phyloP scores from a whole-genome alignment of 2,888 invertebrate species.

The Cartodere bifasciata region DNA sequence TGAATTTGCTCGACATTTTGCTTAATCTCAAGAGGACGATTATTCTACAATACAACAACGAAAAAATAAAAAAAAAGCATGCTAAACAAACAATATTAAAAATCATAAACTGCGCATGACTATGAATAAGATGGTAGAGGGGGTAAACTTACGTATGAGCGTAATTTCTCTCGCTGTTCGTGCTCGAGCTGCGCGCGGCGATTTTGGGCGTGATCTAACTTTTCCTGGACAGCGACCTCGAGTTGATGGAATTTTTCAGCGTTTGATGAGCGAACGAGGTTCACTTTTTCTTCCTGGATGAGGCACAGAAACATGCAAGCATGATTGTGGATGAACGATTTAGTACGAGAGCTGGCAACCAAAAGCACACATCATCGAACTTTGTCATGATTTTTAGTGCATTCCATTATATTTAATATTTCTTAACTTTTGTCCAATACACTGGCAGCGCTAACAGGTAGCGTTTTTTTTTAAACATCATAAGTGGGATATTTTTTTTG shows the following conservation, averaged over 20 bases:
- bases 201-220: slow-evolving; percentile 53
- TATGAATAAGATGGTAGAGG: background rate
- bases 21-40: slow-evolving; percentile 51
- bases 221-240: slow-evolving; percentile 55
- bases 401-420: too few relatives aligned
- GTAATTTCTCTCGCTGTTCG: slow-evolving; percentile 65
- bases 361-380: too few relatives aligned
- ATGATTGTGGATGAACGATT: too few relatives aligned
- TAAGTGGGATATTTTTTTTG: too few relatives aligned
- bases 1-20: slow-evolving; percentile 22
- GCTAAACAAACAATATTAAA: too few relatives aligned
- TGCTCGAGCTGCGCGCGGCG: slow-evolving; percentile 63
- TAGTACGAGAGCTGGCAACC: too few relatives aligned
- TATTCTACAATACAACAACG: slow-evolving; percentile 32
- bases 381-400: too few relatives aligned
- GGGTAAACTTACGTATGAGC: slow-evolving; percentile 54
- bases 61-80: slow-evolving; percentile 14
- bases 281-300: slow-evolving; percentile 59
- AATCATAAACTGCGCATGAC: background rate
- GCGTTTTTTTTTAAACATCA: too few relatives aligned
- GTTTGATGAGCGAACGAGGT: slow-evolving; percentile 55
- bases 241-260: slow-evolving; percentile 54
- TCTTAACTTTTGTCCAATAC: too few relatives aligned
- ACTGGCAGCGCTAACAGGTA: too few relatives aligned
- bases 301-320: slow-evolving; percentile 27